Evolutionary conservation across 2,113 vertebrate species (phyloP), one percentile per base, ranked within the genome.

Genomic region (Steatornis caripensis): DNA sequence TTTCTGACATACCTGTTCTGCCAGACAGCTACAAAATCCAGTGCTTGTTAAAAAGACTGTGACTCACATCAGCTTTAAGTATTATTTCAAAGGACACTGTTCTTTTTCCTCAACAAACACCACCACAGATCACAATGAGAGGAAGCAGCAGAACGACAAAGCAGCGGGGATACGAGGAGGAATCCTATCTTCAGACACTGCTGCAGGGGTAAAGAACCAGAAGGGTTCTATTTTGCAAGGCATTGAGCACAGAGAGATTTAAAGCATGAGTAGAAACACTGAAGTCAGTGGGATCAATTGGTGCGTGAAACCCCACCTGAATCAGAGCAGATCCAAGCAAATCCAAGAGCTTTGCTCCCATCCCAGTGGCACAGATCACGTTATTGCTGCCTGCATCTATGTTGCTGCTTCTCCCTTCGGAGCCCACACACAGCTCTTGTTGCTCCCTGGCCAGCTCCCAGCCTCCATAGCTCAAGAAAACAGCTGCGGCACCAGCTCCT

Each of bases 281-380:
- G 32, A 49, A 19, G n/a, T 45, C 15, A 20, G 12, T 26, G 29
- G 24, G 45, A 54, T 46, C 10, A 26, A 22, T 9, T 1, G 0
- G 2, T 10, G 41, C 17, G 45, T 13, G 51, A 46, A 82, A 37
- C 2, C 4, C 15, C 49, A 15, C 3, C 9, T 15, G 36, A 51
- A 7, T 27, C 34, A 45, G 20, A 79, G 39, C 23, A 70, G 45
- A 69, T 24, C 24, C 32, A 18, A 74, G 36, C 23, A 77, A 24
- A 13, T 7, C 11, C 0, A 0, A 45, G 46, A 57, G 22, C 9
- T 80, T 72, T 72, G 14, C 18, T 70, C 15, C 17, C 43, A 15
- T 16, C 20, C 41, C 39, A 51, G 24, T 36, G 43, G 23, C 17
- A 4, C 1, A 0, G 6, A 70, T 54, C 21, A 6, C 0, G 1